Conservation (phyloP, 2,113 vertebrate species). For the Tragelaphus buxtoni region DNA sequence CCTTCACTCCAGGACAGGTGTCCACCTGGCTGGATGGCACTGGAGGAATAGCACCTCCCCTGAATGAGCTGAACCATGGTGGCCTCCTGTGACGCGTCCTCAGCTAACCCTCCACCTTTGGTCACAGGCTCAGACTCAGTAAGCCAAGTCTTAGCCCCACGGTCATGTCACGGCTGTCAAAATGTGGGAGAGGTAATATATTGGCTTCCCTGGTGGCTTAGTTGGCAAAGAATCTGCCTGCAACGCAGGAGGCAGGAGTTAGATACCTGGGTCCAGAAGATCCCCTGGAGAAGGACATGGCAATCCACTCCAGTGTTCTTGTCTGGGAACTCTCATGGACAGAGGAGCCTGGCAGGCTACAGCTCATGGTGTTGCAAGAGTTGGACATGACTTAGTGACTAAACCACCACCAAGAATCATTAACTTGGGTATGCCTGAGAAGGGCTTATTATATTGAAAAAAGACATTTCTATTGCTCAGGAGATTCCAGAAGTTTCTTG, state of each 20-base stretch:
- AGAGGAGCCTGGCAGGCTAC: not conserved
- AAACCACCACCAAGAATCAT: not conserved
- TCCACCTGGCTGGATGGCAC: accelerated
- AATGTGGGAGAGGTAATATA: not conserved
- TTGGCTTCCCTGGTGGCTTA: not conserved
- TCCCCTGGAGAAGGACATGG: not conserved
- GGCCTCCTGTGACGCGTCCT: accelerated
- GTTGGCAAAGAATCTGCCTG: not conserved
- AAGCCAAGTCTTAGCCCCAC: not conserved
- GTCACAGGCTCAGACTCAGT: not conserved
- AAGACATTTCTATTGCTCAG: not conserved
- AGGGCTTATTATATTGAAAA: not conserved
- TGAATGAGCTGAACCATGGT: accelerated
- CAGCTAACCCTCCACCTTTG: not conserved
- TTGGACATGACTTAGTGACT: not conserved
- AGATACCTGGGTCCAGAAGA: not conserved
- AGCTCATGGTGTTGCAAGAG: not conserved
- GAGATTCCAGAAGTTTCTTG: not conserved
- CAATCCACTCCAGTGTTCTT: not conserved
- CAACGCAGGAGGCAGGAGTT: not conserved
- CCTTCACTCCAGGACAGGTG: not conserved
- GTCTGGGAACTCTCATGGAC: not conserved
- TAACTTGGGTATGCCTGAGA: not conserved
- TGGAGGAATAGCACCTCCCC: accelerated
- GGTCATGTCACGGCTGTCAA: not conserved